Conservation (phyloP, 2,888 invertebrate genomes). For the Eupithecia subfuscata region DNA sequence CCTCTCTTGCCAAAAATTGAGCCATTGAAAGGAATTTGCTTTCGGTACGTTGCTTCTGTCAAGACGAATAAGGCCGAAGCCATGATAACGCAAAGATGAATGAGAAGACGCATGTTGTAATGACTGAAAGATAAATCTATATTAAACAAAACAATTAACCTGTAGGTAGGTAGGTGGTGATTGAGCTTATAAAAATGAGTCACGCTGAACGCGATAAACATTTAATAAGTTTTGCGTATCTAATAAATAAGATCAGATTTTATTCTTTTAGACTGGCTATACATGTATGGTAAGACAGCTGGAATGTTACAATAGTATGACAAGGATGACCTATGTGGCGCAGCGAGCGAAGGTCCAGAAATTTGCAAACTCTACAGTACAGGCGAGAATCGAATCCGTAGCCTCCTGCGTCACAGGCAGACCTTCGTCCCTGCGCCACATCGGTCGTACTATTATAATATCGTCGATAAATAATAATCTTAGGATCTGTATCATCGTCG, state of each 20-base stretch:
- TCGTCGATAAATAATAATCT: neutral
- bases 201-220: no score
- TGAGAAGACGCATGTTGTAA: constrained; percentile 54
- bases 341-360: neutral
- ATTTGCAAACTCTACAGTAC: no score
- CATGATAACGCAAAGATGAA: constrained; percentile 63
- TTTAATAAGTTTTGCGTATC: no score
- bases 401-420: neutral
- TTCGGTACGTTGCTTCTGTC: constrained; percentile 89
- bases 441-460: neutral
- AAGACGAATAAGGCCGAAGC: constrained; percentile 70
- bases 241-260: no score
- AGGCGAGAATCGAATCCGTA: no score
- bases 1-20: constrained; percentile 95
- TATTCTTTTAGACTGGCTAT: no score
- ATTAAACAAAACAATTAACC: neutral
- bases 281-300: no score
- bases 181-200: neutral
- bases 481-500: neutral
- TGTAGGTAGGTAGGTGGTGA: neutral
- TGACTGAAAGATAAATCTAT: constrained; percentile 13
- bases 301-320: neutral
- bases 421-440: neutral
- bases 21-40: constrained; percentile 94
- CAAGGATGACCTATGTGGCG: neutral